Evolutionary conservation across 2,113 vertebrate genomes (phyloP), one percentile per base, ranked within the genome.

Genomic region (Caloenas nicobarica): DNA sequence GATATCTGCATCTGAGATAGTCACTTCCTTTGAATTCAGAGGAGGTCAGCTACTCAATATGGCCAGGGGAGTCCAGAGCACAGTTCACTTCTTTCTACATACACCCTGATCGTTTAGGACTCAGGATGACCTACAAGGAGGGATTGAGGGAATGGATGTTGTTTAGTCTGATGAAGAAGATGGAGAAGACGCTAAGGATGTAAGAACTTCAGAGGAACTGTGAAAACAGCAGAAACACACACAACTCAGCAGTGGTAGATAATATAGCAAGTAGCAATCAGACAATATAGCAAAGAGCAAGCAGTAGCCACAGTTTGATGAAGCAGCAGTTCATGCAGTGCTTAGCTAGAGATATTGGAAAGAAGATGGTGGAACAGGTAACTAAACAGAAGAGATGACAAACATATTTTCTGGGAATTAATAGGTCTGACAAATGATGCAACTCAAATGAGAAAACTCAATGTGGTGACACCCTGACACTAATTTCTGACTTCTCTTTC

Each of bases 81-180:
- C 22, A 48, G 40, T 33, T 79, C 22, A 61, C 25, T 13, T 66
- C 42, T 71, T 71, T 54, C 23, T 29, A 26, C 29, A 40, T 13
- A 21, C 5, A 28, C 13, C 8, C 4, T 50, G 14, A 40, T 18
- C 1, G 0, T 16, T 76, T 56, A 57, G 57, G 36, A 22, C 33
- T 64, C 50, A n/a, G 28, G 33, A 70, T 0, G 1, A 87, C 36
- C 13, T 82, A 11, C n/a, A 64, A 22, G 19, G 23, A 64, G 4
- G 5, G 10, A 42, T 1, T 29, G 16, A 44, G 34, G 40, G 11
- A 65, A 53, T 10, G 10, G 51, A 64, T 8, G 16, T 77, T 44
- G 3, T 65, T 82, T 40, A 53, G 19, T 65, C 51, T 38, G 16
- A 58, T 29, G 44, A 46, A 46, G 44, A 46, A 46, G 44, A 50